Base-by-base conservation (phyloP, 23 tunicate species). In the Halocynthia roretzi region DNA sequence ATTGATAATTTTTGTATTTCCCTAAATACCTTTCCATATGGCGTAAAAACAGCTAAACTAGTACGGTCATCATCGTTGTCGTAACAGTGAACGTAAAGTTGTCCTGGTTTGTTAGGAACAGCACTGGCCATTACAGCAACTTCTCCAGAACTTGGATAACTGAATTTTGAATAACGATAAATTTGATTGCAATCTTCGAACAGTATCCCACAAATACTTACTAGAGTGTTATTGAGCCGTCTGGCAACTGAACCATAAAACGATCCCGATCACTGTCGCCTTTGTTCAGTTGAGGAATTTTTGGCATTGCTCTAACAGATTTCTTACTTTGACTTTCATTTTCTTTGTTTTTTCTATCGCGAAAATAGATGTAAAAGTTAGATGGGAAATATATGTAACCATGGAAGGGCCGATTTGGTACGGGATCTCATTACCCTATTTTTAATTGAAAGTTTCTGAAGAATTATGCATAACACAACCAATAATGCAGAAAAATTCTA, bases 191-290 rank as follows among this genome's bases (percentile, higher is more conserved):
- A 58, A 58, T 58, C 1, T 14, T 15, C 63, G 63, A 58, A 58
- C 15, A 58, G 17, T 58, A 58, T 58, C 5, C 17, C 31, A 10
- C 31, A 51, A 71, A 50, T 50, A 15, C 98, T 82, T 78, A 92
- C 98, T 82, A 83, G 7, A 92, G 71, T 53, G 93, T 81, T 7
- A 77, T 74, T 10, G 98, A 85, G 6, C 92, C 98, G 56, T 92
- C 98, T 23, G 98, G 89, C 7, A 92, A 74, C 51, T 92, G 98
- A 53, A 92, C 92, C 85, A 92, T 77, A 70, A 92, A 92, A 12
- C 58, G 60, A 23, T 92, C 98, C 54, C 78, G 74, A 51, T 89
- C 69, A 10, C 61, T 18, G 53, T 89, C 96, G 18, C 83, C 57
- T 52, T 84, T 89, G 50, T 61, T 84, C 58, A 89, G 82, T 68